Evolutionary conservation across 2,113 vertebrate species (phyloP).

Genomic region (Thamnaconus septentrionalis): DNA sequence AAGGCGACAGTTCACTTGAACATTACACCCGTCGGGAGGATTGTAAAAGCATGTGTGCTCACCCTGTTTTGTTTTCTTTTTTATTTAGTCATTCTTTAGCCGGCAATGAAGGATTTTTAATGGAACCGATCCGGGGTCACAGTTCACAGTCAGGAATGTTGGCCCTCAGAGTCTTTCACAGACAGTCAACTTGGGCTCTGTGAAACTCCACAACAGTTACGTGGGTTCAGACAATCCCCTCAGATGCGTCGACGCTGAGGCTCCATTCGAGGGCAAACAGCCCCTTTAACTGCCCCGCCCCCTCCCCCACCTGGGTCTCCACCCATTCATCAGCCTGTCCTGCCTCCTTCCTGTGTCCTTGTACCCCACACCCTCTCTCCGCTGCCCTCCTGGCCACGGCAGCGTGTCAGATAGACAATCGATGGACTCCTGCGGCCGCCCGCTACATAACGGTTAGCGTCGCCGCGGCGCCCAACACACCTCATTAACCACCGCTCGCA

Average conservation of each 20-base stretch:
- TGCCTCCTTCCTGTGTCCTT: conserved; percentile 3
- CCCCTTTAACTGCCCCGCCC: not conserved
- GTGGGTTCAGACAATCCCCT: too few species aligned
- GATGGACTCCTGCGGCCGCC: conserved; percentile 44
- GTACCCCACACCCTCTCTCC: not conserved
- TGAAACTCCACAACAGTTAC: too few species aligned
- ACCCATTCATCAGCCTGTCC: not conserved
- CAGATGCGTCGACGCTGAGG: not conserved
- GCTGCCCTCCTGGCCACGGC: conserved; percentile 29
- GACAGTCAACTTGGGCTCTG: too few species aligned
- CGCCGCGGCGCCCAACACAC: conserved; percentile 56
- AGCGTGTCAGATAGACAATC: conserved; percentile 64
- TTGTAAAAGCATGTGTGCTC: too few species aligned
- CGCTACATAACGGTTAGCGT: conserved; percentile 58
- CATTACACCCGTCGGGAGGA: too few species aligned
- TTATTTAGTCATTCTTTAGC: too few species aligned
- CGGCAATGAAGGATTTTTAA: too few species aligned
- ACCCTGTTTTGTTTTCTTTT: too few species aligned
- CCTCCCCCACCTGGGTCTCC: not conserved
- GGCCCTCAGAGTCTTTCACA: too few species aligned
- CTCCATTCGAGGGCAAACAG: not conserved
- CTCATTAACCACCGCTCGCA: conserved; percentile 64
- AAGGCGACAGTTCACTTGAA: too few species aligned
- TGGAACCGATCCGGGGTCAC: too few species aligned
- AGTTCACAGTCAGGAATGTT: too few species aligned